phyloP scores from a whole-genome alignment of 2,113 vertebrate genomes.

The Leptobrachium leishanense region DNA sequence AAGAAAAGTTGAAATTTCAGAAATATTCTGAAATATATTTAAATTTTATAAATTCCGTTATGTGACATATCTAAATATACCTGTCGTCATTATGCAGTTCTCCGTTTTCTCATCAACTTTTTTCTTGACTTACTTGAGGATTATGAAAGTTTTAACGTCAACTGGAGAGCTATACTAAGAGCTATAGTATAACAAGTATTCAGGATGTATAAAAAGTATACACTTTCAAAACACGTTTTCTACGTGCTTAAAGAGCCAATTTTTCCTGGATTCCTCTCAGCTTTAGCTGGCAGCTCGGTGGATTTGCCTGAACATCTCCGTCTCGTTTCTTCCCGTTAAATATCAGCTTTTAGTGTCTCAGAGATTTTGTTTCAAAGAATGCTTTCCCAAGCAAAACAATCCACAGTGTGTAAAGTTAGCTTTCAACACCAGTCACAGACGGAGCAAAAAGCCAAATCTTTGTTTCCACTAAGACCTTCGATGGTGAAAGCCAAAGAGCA shows the following conservation, averaged over 20 bases:
- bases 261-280: constrained; percentile 16
- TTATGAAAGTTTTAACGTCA: too few relatives aligned
- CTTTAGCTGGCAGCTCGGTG: constrained; percentile 13
- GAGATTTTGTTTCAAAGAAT: constrained; percentile 39
- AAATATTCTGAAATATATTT: too few relatives aligned
- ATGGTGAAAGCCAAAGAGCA: constrained; percentile 27
- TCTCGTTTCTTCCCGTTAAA: constrained; percentile 25
- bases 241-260: not conserved
- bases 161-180: too few relatives aligned
- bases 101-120: too few relatives aligned
- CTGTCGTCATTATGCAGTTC: too few relatives aligned
- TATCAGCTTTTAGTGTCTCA: constrained; percentile 39
- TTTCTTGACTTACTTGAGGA: too few relatives aligned
- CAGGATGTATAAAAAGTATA: not conserved
- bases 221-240: not conserved
- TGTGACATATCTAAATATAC: too few relatives aligned
- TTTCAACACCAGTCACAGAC: constrained; percentile 37
- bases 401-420: constrained; percentile 37
- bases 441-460: constrained; percentile 30
- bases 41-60: too few relatives aligned
- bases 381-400: constrained; percentile 39
- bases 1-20: too few relatives aligned
- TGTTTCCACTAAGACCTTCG: constrained; percentile 32
- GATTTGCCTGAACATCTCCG: not conserved
- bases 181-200: too few relatives aligned